Percentiles rank a stretch among this genome's conserved stretches.
These are phyloP conservation scores for Diprion similis DNA, from an alignment of 1,140 invertebrate genomes.

Conservation along the genomic window DNA sequence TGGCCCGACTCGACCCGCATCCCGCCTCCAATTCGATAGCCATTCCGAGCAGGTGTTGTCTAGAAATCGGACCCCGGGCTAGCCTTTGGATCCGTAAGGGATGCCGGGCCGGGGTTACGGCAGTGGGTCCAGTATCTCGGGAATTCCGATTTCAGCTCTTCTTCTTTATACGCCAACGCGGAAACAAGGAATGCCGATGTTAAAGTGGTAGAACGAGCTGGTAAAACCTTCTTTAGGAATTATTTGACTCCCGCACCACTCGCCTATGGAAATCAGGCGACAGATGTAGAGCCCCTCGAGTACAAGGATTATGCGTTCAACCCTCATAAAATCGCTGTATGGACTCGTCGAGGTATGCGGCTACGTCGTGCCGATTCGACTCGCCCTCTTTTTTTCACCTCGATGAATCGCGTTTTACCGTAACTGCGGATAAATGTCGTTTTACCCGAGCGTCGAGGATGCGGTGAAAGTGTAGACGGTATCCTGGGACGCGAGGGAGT, in stretches of 20 bases:
- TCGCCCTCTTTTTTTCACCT: too few species aligned
- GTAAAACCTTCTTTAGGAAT: conserved; percentile 3
- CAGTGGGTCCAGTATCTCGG: neutral
- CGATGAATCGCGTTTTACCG: too few species aligned
- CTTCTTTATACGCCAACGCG: neutral
- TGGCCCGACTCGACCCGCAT: neutral
- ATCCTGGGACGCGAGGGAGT: too few species aligned
- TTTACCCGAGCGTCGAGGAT: too few species aligned
- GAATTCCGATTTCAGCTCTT: neutral
- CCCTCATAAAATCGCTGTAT: too few species aligned
- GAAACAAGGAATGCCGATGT: neutral
- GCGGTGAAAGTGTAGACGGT: too few species aligned
- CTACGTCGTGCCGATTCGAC: too few species aligned
- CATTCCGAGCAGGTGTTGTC: neutral
- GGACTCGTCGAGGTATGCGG: too few species aligned
- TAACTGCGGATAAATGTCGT: too few species aligned
- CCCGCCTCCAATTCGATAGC: neutral
- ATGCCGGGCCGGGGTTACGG: neutral
- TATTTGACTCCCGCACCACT: neutral
- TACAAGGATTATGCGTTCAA: too few species aligned
- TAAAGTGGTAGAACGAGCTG: neutral
- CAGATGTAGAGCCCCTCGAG: neutral
- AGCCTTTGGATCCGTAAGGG: too few species aligned
- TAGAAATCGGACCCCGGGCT: too few species aligned
- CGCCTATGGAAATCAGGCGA: neutral